phyloP scores from a whole-genome alignment of 2,888 invertebrate species.

The Nineta flava region DNA sequence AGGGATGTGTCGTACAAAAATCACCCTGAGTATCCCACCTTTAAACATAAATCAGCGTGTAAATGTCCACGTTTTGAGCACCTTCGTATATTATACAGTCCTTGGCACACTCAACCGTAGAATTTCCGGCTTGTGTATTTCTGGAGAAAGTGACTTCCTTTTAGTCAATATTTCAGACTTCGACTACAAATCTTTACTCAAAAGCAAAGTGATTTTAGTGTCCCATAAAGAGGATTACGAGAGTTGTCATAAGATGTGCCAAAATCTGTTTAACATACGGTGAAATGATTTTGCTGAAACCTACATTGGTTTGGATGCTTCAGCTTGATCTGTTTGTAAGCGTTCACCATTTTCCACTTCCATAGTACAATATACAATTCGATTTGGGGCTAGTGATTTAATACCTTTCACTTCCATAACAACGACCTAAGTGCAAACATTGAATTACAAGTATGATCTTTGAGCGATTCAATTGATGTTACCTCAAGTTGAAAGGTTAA shows the following conservation, averaged over 20 bases:
- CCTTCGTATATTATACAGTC: too few relatives aligned
- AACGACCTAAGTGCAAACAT: slow-evolving; percentile 55
- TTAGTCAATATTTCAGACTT: too few relatives aligned
- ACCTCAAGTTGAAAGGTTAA: slow-evolving; percentile 94
- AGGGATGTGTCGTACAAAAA: slow-evolving; percentile 92
- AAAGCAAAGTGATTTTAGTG: slow-evolving; percentile 2
- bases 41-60: slow-evolving; percentile 10
- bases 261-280: too few relatives aligned
- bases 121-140: too few relatives aligned
- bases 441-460: background rate
- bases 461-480: slow-evolving; percentile 17
- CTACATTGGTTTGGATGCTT: slow-evolving; percentile 95
- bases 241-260: background rate
- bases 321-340: slow-evolving; percentile 97
- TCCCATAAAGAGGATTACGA: too few relatives aligned
- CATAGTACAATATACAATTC: slow-evolving; percentile 99
- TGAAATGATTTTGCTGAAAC: slow-evolving; percentile 17
- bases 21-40: slow-evolving; percentile 99
- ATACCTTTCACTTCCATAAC: slow-evolving; percentile 99
- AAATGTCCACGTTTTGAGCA: slow-evolving; percentile 6
- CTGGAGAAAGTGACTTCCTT: too few relatives aligned
- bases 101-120: too few relatives aligned
- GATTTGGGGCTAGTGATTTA: slow-evolving; percentile 89
- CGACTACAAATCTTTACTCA: too few relatives aligned
- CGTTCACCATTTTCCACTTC: slow-evolving; percentile 99